Evolutionary conservation across 2,888 invertebrate genomes (phyloP), one percentile per base, ranked within the genome.

Genomic region (Bimastos eiseni): DNA sequence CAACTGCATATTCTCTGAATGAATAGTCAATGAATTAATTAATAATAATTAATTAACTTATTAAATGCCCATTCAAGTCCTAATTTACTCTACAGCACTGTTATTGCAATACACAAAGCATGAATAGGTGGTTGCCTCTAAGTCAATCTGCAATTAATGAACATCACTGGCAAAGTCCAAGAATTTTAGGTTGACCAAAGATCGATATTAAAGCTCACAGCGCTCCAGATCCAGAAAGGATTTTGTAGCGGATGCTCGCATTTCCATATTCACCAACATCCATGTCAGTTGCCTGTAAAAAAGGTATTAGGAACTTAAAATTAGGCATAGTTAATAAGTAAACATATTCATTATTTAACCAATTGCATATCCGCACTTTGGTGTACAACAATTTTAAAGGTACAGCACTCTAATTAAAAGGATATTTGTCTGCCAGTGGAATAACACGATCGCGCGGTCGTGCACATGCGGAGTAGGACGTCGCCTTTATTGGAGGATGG

Each of bases 141-240:
- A 70, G 70, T 70, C 30, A 70, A 70, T n/a, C n/a, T 6, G 70
- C 30, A 70, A 30, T 30, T n/a, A 30, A 70, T 1, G n/a, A 70
- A n/a, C 6, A 70, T 30, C 13, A n/a, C 70, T n/a, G 0, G n/a
- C 17, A 70, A n/a, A 17, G n/a, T n/a, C 70, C n/a, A 70, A 70
- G 30, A 70, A 3, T 15, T 70, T n/a, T n/a, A 49, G 21, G 30
- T 30, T 0, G 70, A n/a, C 6, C 70, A 70, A 70, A 13, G n/a
- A 70, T 8, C 30, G n/a, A 94, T 98, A 98, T 0, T 96, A 96
- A 83, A 96, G 95, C 93, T 97, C 36, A 90, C 90, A 83, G 49
- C 30, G 49, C 55, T 89, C 19, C 21, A 37, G 70, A 37, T 41
- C 88, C 91, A 21, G 36, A 38, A 55, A 83, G n/a, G 41, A 91